A percentile compares a stretch with the other conserved stretches of the same genome.
Evolutionary conservation across 2,888 invertebrate genomes (phyloP).

Genomic region (Pollenia griseotomentosa): DNA sequence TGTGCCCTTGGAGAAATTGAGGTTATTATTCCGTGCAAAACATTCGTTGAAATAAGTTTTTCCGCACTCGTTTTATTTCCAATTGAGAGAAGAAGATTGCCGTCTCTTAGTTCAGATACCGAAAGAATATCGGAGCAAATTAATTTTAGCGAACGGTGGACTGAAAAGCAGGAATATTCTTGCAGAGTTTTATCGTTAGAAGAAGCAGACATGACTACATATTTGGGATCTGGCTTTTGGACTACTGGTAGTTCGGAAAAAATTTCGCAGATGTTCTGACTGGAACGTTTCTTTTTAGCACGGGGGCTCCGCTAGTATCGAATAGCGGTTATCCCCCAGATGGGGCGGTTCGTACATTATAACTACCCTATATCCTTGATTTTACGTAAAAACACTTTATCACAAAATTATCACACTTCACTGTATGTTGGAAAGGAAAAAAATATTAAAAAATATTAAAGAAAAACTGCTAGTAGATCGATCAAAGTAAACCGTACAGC

Average conservation of each 20-base stretch:
- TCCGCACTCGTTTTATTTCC: constrained; percentile 8
- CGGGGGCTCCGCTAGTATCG: not conserved
- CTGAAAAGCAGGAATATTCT: constrained; percentile 3
- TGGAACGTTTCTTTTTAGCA: constrained; percentile 3
- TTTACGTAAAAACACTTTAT: too few species aligned
- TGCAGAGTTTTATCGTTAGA: constrained; percentile 10
- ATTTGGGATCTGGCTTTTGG: constrained; percentile 7
- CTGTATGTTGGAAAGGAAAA: too few species aligned
- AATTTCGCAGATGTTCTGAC: not conserved
- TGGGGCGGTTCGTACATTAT: not conserved
- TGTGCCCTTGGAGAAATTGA: constrained; percentile 4
- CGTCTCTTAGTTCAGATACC: constrained; percentile 18
- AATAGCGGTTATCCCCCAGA: not conserved
- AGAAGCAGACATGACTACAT: not conserved
- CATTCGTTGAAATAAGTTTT: not conserved
- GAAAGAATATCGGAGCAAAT: constrained; percentile 20
- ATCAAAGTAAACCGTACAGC: too few species aligned
- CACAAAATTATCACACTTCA: too few species aligned
- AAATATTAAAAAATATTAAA: too few species aligned
- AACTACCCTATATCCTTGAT: too few species aligned
- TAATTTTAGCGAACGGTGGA: not conserved
- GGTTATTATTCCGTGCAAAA: not conserved
- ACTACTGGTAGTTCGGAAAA: constrained; percentile 3
- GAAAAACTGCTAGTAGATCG: too few species aligned
- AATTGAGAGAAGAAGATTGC: constrained; percentile 1